Conservation (phyloP, 1,140 invertebrate species). For the Meteorus sp. region DNA sequence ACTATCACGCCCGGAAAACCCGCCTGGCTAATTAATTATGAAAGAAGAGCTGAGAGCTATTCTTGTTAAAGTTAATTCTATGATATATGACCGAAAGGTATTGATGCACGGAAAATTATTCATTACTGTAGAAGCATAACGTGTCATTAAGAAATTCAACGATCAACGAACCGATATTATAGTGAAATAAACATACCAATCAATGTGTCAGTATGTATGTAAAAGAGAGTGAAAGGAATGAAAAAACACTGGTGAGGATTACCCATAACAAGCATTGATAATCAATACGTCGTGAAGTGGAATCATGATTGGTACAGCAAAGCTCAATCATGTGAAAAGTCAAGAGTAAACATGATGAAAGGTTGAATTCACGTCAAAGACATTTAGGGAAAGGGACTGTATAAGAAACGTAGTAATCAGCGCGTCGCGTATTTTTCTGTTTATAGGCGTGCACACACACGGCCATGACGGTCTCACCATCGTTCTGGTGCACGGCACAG, state of each 20-base stretch:
- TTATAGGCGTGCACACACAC: conserved; percentile 3
- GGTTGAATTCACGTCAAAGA: background rate
- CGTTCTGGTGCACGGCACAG: conserved; percentile 20
- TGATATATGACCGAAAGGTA: background rate
- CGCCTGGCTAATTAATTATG: conserved; percentile 1
- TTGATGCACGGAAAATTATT: conserved; percentile 1
- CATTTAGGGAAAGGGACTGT: conserved; percentile 14
- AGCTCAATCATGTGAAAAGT: too few species aligned
- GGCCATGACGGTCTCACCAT: conserved; percentile 12
- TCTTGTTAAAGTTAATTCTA: background rate
- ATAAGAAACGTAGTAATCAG: conserved; percentile 20
- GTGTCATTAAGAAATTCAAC: conserved; percentile 17
- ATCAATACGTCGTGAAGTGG: conserved; percentile 6
- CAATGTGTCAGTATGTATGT: conserved; percentile 12
- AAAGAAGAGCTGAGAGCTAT: too few species aligned
- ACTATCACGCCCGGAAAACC: too few species aligned
- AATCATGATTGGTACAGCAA: background rate
- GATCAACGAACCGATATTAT: conserved; percentile 18
- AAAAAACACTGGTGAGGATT: background rate
- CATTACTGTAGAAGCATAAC: background rate
- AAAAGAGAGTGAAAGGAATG: conserved; percentile 7
- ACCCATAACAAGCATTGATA: conserved; percentile 4
- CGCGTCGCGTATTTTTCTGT: conserved; percentile 8
- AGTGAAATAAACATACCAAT: conserved; percentile 16
- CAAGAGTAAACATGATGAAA: background rate